Evolutionary conservation across 2,888 invertebrate genomes (phyloP).

Genomic region (Volucella inanis): DNA sequence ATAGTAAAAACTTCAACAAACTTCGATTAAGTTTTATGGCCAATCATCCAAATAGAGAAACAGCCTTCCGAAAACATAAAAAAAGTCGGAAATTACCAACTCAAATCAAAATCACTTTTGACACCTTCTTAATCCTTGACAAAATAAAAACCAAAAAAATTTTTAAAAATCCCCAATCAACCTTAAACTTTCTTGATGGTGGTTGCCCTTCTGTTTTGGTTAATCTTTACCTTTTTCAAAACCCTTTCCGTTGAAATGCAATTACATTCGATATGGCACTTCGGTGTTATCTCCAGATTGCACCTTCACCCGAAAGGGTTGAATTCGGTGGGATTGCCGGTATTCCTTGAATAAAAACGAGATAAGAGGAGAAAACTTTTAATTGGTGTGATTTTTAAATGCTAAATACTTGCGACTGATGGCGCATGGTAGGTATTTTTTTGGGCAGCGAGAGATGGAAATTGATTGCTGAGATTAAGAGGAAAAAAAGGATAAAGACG

Average conservation of each 20-base stretch:
- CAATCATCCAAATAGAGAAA: neutral
- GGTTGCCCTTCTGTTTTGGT: conserved; percentile 14
- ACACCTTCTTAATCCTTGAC: conserved; percentile 66
- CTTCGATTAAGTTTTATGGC: conserved; percentile 61
- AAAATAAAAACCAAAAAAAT: conserved; percentile 20
- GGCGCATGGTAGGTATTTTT: conserved; percentile 7
- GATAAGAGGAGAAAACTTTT: conserved; percentile 60
- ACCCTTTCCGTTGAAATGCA: conserved; percentile 48
- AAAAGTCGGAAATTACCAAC: conserved; percentile 8
- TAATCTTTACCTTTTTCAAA: conserved; percentile 63
- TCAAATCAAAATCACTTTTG: conserved; percentile 55
- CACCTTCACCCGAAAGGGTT: conserved; percentile 64
- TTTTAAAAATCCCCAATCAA: conserved; percentile 63
- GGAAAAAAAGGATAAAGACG: conserved; percentile 38
- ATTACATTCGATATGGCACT: conserved; percentile 60
- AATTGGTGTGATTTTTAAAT: conserved; percentile 74
- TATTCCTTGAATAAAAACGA: conserved; percentile 9
- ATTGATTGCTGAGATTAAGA: conserved; percentile 69
- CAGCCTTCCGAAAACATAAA: neutral
- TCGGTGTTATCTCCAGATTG: conserved; percentile 59
- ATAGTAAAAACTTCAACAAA: conserved; percentile 57
- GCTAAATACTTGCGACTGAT: conserved; percentile 59
- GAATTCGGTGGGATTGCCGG: conserved; percentile 40
- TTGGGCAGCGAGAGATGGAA: conserved; percentile 54
- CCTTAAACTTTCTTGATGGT: conserved; percentile 56